Base-by-base conservation (phyloP, 2,797 vertebrate species). In the Scolopax bukidnonensis region DNA sequence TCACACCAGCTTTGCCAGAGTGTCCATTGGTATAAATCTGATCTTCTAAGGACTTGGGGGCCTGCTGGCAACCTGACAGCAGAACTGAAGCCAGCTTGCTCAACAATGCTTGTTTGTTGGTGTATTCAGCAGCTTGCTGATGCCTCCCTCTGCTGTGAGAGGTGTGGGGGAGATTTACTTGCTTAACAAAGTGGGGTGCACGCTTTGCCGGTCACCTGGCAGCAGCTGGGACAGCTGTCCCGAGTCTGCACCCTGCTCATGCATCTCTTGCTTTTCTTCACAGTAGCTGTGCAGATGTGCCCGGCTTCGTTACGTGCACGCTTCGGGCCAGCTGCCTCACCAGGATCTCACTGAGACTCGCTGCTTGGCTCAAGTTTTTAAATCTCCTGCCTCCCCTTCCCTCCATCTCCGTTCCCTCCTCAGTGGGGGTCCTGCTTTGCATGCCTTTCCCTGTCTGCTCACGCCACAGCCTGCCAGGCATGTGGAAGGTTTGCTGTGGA, bases 21-120 rank as follows among this genome's bases (percentile, higher is more conserved):
- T 47, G 50, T 47, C 27, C 1, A 0, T 51, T 3, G 1, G 18
- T 48, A 28, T 40, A 24, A n/a, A 41, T 30, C 15, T 59, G 21
- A 67, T 56, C 40, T 79, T 41, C 50, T 77, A 64, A 51, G 71
- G 33, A 38, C 28, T 17, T 10, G 4, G 19, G 36, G 36, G 30
- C 25, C 60, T 83, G 76, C 74, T 84, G 78, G 54, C 15, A 23
- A 76, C 41, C 61, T 92, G 64, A n/a, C 61, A 70, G 60, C 43
- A 60, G 43, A 67, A 41, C 36, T 83, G 64, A 82, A 85, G 45
- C 43, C 64, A 77, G 5, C 56, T 70, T 85, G 36, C 56, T 79
- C 64, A 53, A 45, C 76, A 93, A 11, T 57, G 16, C 32, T 64
- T 40, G 11, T 19, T 65, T 74, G 54, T 41, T 76, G 47, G 17